Base-by-base conservation (phyloP, 2,113 vertebrate species). In the Centropus unirufus region DNA sequence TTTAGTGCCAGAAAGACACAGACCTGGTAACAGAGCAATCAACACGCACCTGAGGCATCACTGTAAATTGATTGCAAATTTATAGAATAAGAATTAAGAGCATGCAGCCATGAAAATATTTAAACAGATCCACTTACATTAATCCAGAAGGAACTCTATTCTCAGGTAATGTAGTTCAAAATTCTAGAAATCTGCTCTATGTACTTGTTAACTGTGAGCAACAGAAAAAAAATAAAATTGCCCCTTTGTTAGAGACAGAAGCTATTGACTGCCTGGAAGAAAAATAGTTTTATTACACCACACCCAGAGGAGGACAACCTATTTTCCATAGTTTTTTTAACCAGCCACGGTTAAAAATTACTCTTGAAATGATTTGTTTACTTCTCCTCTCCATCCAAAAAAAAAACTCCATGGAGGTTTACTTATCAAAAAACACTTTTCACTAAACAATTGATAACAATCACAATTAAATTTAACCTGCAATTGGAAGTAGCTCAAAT, bases 391-490 rank as follows among this genome's bases (percentile, higher is more conserved):
- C 23, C 30, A 86, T 85, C 63, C 46, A 73, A 79, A 87, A 51
- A 47, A 46, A 46, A 51, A 92, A 94, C 70, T 32, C 90, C 63
- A 67, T 5, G 47, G 90, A 92, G 92, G 29, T 83, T 93, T 94
- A 70, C 42, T 95, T 91, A 90, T 91, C 82, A 77, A 87, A 78
- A 75, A 75, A 0, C 39, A 57, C 47, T 34, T 94, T 90, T 83
- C 2, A 0, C 82, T 86, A 67, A 95, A 95, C 52, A 83, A 78
- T 49, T 75, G 79, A 95, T 91, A 95, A 91, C 57, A 96, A 95
- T 75, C 83, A 81, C 76, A 89, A 95, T 96, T 94, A 94, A 92
- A 93, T 90, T 93, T 96, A 92, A 95, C 85, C 68, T 89, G 73
- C 36, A 93, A 81, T 84, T 90, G 90, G 44, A 90, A 92, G 76